Evolutionary conservation across 2,113 vertebrate species (phyloP).

Genomic region (Coreoperca whiteheadi): DNA sequence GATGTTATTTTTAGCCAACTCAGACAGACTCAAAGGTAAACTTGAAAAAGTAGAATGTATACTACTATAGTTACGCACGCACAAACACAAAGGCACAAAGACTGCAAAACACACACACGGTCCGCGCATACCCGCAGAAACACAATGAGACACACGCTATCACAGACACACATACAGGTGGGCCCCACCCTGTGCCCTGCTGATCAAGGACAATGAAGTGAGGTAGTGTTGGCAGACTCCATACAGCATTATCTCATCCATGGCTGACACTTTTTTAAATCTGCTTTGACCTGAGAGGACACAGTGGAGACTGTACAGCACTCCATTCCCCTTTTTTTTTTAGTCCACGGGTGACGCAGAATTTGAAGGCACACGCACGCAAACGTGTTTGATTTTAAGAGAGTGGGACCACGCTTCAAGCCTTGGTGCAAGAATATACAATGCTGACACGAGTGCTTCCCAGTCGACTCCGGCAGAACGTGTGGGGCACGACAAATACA

Average conservation of each 20-base stretch:
- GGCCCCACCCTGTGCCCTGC: constrained; percentile 68
- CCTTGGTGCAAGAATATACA: background rate
- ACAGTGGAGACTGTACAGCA: constrained; percentile 45
- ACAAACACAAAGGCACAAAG: constrained; percentile 28
- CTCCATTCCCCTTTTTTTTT: constrained; percentile 15
- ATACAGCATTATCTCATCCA: constrained; percentile 78
- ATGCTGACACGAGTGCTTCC: background rate
- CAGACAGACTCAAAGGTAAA: constrained; percentile 20
- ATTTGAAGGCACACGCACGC: constrained; percentile 25
- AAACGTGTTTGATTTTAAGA: constrained; percentile 10
- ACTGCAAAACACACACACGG: background rate
- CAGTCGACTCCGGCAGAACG: background rate
- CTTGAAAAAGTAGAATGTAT: constrained; percentile 30
- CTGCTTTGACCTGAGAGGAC: constrained; percentile 64
- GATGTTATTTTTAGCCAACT: constrained; percentile 63
- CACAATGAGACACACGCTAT: constrained; percentile 35
- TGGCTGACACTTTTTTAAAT: constrained; percentile 64
- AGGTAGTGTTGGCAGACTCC: constrained; percentile 76
- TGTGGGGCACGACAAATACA: background rate
- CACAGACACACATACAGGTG: constrained; percentile 59
- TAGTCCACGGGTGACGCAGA: constrained; percentile 16
- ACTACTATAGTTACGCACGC: background rate
- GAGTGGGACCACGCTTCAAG: background rate
- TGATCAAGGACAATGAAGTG: constrained; percentile 82
- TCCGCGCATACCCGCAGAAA: background rate